Conservation (phyloP, 2,888 invertebrate genomes). For the Cheilosia urbana region DNA sequence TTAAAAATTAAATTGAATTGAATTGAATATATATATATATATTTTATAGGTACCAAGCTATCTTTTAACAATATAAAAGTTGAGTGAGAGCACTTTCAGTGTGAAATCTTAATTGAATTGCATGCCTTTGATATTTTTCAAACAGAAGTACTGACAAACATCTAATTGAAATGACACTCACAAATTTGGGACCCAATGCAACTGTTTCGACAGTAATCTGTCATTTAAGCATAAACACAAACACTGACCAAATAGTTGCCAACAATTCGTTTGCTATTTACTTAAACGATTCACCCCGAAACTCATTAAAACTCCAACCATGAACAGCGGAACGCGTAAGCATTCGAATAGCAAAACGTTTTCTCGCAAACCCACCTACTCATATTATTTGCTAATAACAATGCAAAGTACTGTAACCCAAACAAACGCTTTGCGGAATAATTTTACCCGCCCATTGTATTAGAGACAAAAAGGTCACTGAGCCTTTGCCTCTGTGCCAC, state of each 20-base stretch:
- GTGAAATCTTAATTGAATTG: too few relatives aligned
- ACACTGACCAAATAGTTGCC: background rate
- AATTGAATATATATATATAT: too few relatives aligned
- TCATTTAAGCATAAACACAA: background rate
- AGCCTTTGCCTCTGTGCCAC: constrained; percentile 11
- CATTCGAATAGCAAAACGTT: constrained; percentile 21
- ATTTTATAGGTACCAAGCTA: too few relatives aligned
- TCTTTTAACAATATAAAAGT: too few relatives aligned
- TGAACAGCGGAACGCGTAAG: background rate
- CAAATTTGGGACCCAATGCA: too few relatives aligned
- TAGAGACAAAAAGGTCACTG: constrained; percentile 47
- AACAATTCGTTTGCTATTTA: background rate
- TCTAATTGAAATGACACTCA: too few relatives aligned
- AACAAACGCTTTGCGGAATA: constrained; percentile 10
- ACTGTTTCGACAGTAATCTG: too few relatives aligned
- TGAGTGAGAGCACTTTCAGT: too few relatives aligned
- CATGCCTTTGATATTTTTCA: too few relatives aligned
- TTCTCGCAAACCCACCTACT: constrained; percentile 5
- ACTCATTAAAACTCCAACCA: constrained; percentile 29
- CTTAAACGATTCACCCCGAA: constrained; percentile 7
- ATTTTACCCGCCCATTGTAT: constrained; percentile 15
- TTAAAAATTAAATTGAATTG: too few relatives aligned
- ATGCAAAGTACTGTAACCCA: background rate
- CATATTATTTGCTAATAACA: constrained; percentile 39
- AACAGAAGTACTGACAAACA: too few relatives aligned